Conservation (phyloP, 2,888 invertebrate species). For the Ischnura elegans region DNA sequence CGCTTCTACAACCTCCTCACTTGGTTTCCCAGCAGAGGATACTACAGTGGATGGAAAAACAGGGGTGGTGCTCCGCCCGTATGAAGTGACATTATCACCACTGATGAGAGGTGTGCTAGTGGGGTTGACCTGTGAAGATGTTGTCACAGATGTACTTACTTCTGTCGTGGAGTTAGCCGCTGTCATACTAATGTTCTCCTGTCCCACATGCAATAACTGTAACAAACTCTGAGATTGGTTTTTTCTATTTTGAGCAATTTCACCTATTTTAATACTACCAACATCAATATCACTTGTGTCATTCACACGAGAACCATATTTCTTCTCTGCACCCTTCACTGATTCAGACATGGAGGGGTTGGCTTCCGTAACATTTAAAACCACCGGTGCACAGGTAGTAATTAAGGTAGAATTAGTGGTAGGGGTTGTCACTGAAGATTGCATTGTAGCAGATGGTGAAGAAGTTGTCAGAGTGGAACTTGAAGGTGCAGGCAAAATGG, state of each 20-base stretch:
- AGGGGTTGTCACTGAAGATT: conserved; percentile 9
- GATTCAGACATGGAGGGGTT: neutral
- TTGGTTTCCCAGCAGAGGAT: neutral
- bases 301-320: neutral
- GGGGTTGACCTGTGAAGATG: neutral
- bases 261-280: neutral
- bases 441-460: conserved; percentile 40
- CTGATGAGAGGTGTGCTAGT: neutral
- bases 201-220: neutral
- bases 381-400: neutral
- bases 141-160: neutral
- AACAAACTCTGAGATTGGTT: neutral
- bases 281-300: conserved; percentile 13
- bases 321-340: neutral
- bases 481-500: conserved; percentile 50
- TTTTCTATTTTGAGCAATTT: conserved; percentile 54
- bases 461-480: conserved; percentile 42
- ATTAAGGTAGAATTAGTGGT: conserved; percentile 1
- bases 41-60: neutral
- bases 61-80: neutral
- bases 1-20: neutral
- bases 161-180: neutral
- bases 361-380: neutral
- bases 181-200: neutral
- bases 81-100: neutral